Evolutionary conservation across 2,888 invertebrate species (phyloP), one percentile per base, ranked within the genome.

Genomic region (Caenorhabditis auriculariae): DNA sequence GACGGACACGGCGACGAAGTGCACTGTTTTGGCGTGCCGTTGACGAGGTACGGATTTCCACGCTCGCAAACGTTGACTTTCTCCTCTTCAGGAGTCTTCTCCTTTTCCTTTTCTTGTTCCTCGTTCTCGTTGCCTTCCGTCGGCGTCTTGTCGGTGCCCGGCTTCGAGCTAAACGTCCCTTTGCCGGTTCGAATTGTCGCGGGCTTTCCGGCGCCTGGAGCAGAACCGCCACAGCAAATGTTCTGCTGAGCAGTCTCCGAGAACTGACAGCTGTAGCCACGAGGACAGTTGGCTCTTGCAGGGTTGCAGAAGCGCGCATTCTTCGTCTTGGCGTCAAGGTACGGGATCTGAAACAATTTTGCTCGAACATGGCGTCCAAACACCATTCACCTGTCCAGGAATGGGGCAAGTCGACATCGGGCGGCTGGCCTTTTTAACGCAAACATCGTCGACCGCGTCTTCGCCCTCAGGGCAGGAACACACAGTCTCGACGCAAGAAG

Each of bases 21-120:
- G 58, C 79, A 79, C 44, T 77, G 76, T 53, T 77, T 74, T 15
- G 79, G 79, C 15, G 70, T 59, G 28, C 77, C 79, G 38, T 72
- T 75, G 12, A 77, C 60, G 26, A 79, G 55, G 47, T 74, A 77
- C 7, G 76, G 70, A 32, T 46, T 56, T 39, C 77, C 77, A 17
- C 61, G 52, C 12, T 80, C 77, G 54, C 79, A 78, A 26, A 80
- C 76, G 35, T 71, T 66, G 24, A 41, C 43, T 9, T 17, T 39
- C 15, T 23, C 53, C 9, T 21, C 44, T 17, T 46, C 53, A 15
- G 39, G 9, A n/a, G 35, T 32, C 35, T 9, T 45, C 41, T 38
- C 29, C 42, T 21, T 23, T n/a, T 46, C 47, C 29, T 46, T 53
- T 27, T 63, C 67, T 27, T 63, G 54, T 19, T 46, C 17, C 32